These are phyloP conservation scores for Plotosus lineatus DNA, from an alignment of 2,113 vertebrate species.

Conservation along the genomic window DNA sequence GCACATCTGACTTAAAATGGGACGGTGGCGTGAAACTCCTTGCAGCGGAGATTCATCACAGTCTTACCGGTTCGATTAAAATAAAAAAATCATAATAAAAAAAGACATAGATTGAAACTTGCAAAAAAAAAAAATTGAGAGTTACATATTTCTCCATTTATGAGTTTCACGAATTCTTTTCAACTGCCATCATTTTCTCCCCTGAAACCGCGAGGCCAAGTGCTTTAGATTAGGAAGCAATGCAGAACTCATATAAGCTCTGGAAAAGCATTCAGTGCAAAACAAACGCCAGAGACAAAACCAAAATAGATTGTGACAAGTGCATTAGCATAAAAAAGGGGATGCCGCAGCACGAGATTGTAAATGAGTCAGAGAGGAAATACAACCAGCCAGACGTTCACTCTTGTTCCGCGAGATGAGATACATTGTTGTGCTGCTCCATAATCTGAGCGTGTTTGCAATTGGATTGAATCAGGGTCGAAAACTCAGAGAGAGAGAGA, in stretches of 20 bases:
- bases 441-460: slow-evolving; percentile 34
- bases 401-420: slow-evolving; percentile 42
- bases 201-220: slow-evolving; percentile 32
- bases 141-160: slow-evolving; percentile 40
- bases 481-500: slow-evolving; percentile 6
- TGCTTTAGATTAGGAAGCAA: slow-evolving; percentile 38
- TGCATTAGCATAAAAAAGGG: slow-evolving; percentile 52
- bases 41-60: slow-evolving; percentile 46
- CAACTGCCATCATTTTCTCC: slow-evolving; percentile 23
- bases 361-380: slow-evolving; percentile 54
- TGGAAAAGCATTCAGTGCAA: slow-evolving; percentile 44
- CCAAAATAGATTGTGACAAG: slow-evolving; percentile 57
- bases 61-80: slow-evolving; percentile 38
- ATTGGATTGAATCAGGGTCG: slow-evolving; percentile 48
- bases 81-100: slow-evolving; percentile 20
- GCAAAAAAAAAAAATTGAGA: slow-evolving; percentile 8
- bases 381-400: slow-evolving; percentile 48
- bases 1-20: slow-evolving; percentile 47
- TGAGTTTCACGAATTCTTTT: slow-evolving; percentile 40
- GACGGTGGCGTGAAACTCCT: slow-evolving; percentile 43
- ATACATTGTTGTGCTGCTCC: slow-evolving; percentile 42
- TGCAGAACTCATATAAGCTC: slow-evolving; percentile 39
- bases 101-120: slow-evolving; percentile 5
- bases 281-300: slow-evolving; percentile 49
- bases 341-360: slow-evolving; percentile 41